Conservation (phyloP, 2,797 vertebrate species). For the Remorina albescens region DNA sequence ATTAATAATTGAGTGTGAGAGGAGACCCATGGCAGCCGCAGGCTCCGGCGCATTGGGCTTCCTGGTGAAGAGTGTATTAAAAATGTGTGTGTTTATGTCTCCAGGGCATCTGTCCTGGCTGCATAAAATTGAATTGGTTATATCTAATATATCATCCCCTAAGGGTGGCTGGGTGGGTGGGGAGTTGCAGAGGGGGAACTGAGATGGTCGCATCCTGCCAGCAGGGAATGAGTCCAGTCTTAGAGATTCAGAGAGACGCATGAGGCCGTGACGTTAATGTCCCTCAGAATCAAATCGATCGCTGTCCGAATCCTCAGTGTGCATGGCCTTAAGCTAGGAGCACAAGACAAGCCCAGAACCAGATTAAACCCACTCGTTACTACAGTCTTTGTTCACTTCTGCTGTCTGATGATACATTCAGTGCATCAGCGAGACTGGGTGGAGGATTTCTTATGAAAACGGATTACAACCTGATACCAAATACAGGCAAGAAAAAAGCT, state of each 20-base stretch:
- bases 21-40: conserved; percentile 82
- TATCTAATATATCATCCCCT: conserved; percentile 90
- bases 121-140: conserved; percentile 90
- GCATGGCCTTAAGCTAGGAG: conserved; percentile 82
- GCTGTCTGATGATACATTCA: conserved; percentile 80
- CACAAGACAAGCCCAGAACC: conserved; percentile 81
- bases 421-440: conserved; percentile 72
- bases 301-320: conserved; percentile 81
- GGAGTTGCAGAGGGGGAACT: conserved; percentile 55
- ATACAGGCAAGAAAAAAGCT: conserved; percentile 66
- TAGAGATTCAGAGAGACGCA: conserved; percentile 78
- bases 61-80: conserved; percentile 89
- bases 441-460: conserved; percentile 79
- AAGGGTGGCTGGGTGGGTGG: conserved; percentile 75
- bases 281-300: conserved; percentile 87
- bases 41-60: conserved; percentile 81
- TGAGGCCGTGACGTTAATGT: conserved; percentile 86
- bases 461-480: conserved; percentile 80
- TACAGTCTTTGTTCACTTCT: conserved; percentile 83
- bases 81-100: conserved; percentile 89
- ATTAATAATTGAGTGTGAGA: conserved; percentile 90
- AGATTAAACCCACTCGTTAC: conserved; percentile 85
- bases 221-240: conserved; percentile 78
- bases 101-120: conserved; percentile 86
- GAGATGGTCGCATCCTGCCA: conserved; percentile 83